Evolutionary conservation across 1,140 invertebrate species (phyloP).

Genomic region (Habropoda laboriosa): DNA sequence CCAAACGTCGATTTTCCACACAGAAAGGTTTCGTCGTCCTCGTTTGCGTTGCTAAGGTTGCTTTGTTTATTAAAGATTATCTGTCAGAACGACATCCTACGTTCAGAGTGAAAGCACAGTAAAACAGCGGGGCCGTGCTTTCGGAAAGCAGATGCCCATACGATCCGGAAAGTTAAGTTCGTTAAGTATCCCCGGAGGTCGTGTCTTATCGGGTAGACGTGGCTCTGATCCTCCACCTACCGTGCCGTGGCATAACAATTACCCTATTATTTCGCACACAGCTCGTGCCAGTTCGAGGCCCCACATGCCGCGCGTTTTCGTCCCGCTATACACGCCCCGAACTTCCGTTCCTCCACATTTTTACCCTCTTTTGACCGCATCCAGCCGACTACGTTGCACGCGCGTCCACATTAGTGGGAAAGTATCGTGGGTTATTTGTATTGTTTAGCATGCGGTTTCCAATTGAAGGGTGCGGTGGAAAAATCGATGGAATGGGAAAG

Average conservation of each 20-base stretch:
- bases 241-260: conserved; percentile 78
- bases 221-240: conserved; percentile 71
- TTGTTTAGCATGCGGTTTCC: background rate
- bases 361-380: conserved; percentile 12
- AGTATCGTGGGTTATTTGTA: conserved; percentile 13
- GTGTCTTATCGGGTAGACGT: conserved; percentile 76
- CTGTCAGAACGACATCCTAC: background rate
- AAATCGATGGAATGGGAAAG: no score
- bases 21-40: background rate
- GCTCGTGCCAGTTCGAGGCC: conserved; percentile 38
- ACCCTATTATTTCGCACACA: conserved; percentile 72
- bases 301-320: conserved; percentile 47
- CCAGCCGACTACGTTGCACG: background rate
- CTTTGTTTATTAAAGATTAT: conserved; percentile 42
- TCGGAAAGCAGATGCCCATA: conserved; percentile 60
- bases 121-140: conserved; percentile 17
- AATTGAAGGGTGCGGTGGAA: no score
- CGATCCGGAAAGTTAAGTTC: conserved; percentile 69
- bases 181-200: conserved; percentile 71
- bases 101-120: background rate
- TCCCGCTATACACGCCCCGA: conserved; percentile 31
- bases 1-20: no score
- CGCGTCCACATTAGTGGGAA: conserved; percentile 1
- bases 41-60: background rate
- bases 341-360: conserved; percentile 51